Evolutionary conservation across 2,888 invertebrate species (phyloP), one percentile per base, ranked within the genome.

Genomic region (Andrena bucephala): DNA sequence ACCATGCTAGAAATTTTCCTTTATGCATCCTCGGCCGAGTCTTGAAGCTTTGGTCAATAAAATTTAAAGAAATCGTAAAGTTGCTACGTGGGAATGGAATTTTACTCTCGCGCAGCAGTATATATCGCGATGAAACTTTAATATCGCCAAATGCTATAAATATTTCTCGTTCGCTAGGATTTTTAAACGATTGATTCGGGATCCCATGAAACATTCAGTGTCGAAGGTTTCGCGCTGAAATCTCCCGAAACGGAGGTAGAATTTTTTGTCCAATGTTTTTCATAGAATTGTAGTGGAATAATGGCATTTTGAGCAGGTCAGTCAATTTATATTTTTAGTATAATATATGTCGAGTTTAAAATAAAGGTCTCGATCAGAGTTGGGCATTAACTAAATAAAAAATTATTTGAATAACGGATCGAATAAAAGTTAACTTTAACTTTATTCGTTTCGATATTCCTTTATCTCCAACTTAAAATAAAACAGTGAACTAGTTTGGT

Each of bases 11-110:
- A 59, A 66, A 10, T 36, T 48, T 20, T 31, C 24, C 31, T 36
- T 27, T 33, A 42, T 27, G n/a, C 5, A 60, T 31, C 48, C 20
- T n/a, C 2, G 42, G 62, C 6, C 33, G n/a, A 36, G 24, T 60
- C 24, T 74, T 81, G 63, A 81, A 81, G 48, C 52, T 69, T 70
- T 74, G 13, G 31, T 50, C 66, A 74, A 83, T 83, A 80, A 83
- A 82, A 83, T 77, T 74, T 57, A 59, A 73, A 66, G 77, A 70
- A 81, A 77, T 73, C 73, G 69, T 83, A 81, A 83, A 83, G 81
- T 81, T 81, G 16, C 75, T 16, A 54, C 8, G 16, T 59, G n/a
- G 75, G 62, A 73, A 75, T 75, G 81, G 67, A 81, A 79, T 82
- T 67, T 73, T 33, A 54, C 50, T 57, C 60, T 66, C 50, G 3